Percentiles rank a stretch among this genome's conserved stretches.
Conservation (phyloP, 2,888 invertebrate species). For the Anthophora plumipes region DNA sequence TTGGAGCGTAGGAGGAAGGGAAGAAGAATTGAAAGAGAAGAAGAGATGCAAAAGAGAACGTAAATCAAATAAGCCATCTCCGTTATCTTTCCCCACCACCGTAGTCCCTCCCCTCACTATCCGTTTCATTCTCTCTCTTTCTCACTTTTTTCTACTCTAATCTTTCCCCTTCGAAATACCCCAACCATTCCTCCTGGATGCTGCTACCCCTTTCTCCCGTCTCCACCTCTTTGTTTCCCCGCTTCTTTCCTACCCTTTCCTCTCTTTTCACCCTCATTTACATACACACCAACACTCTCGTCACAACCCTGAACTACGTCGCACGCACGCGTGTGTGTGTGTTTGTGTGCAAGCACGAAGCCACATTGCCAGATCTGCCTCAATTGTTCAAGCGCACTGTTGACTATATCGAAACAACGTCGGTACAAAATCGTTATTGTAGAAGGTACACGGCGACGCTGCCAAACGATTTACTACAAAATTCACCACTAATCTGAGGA, state of each 20-base stretch:
- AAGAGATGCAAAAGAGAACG: conserved; percentile 55
- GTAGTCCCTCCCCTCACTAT: background rate
- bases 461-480: conserved; percentile 61
- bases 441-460: conserved; percentile 38
- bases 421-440: conserved; percentile 73
- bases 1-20: background rate
- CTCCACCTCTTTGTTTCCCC: conserved; percentile 20
- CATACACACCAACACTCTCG: conserved; percentile 31
- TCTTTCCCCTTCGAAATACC: conserved; percentile 31
- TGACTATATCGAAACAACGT: conserved; percentile 62
- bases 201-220: background rate
- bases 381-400: conserved; percentile 56
- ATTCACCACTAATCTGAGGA: conserved; percentile 68
- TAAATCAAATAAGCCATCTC: conserved; percentile 70
- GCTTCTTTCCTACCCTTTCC: conserved; percentile 10
- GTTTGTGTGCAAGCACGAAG: conserved; percentile 47
- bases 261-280: conserved; percentile 33
- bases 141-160: conserved; percentile 24
- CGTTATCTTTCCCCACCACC: conserved; percentile 46
- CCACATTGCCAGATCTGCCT: conserved; percentile 51
- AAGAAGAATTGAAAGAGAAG: conserved; percentile 5
- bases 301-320: no score
- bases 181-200: background rate
- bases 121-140: conserved; percentile 29
- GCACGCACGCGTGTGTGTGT: conserved; percentile 39